Base-by-base conservation (phyloP, 2,797 vertebrate species). In the Lepilemur ruficaudatus region DNA sequence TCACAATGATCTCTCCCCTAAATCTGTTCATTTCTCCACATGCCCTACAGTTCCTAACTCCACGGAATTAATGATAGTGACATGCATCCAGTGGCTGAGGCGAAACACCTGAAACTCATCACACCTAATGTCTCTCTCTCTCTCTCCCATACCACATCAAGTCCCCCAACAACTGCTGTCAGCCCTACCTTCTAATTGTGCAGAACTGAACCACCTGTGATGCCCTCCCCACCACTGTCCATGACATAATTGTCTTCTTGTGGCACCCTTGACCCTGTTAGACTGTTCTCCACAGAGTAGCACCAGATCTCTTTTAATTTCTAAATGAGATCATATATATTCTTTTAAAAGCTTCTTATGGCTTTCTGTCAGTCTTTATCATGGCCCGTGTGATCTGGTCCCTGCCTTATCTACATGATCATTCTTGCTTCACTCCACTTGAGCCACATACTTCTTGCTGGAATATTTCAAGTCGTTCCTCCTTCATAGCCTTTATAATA, bases 401-500 rank as follows among this genome's bases (percentile, higher is more conserved):
- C 50, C 65, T 79, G 46, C 18, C 18, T 43, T 46, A 57, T 11
- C 10, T 25, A 43, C 52, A 79, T 15, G 12, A 57, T 65, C 22
- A 38, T 70, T 59, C 48, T 92, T 30, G 18, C 32, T 63, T 93
- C 11, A 63, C 14, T 85, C 52, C 15, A 43, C 48, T 38, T 57
- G 22, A 80, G 32, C n/a, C 32, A 95, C 28, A 70, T 12, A 69
- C 55, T 85, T 93, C 72, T 86, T 73, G 32, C 0, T 70, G 38
- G 43, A 91, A 65, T 88, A 85, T 78, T 93, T 70, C 61, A 93
- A 93, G n/a, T 52, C 79, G 22, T 65, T 70, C 23, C 84, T 88
- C 46, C 73, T 81, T 81, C 25, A 59, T 84, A 59, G 25, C 35
- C 35, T 87, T 75, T 30, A 61, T 4, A 91, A 30, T n/a, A 41